These are phyloP conservation scores for Elachura formosa DNA, from an alignment of 2,113 vertebrate species.

Conservation along the genomic window DNA sequence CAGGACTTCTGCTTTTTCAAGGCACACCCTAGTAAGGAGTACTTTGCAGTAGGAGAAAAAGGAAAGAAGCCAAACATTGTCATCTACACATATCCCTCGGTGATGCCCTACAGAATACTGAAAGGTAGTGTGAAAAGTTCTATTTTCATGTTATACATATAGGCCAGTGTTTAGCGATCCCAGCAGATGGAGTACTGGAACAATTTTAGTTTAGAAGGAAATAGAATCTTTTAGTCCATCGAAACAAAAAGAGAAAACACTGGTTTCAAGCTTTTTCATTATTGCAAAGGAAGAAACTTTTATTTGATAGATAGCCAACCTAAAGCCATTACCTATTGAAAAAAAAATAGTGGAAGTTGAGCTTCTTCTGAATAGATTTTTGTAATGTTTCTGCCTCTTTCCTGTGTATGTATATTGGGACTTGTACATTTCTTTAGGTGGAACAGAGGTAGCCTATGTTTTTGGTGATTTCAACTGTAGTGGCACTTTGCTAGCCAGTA, in stretches of 20 bases:
- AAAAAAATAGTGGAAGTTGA: background rate
- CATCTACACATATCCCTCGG: constrained; percentile 86
- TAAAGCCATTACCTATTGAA: background rate
- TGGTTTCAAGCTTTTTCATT: background rate
- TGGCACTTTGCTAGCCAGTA: constrained; percentile 83
- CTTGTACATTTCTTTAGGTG: constrained; percentile 70
- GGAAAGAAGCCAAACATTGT: constrained; percentile 82
- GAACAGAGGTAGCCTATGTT: constrained; percentile 78
- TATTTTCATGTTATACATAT: background rate
- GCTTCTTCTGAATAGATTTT: background rate
- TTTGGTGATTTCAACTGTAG: constrained; percentile 81
- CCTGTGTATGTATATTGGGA: background rate
- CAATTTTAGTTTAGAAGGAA: background rate
- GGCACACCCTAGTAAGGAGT: constrained; percentile 79
- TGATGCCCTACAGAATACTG: constrained; percentile 81
- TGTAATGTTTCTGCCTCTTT: background rate
- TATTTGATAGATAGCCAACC: background rate
- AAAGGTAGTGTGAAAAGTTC: constrained; percentile 71
- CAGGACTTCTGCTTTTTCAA: constrained; percentile 61
- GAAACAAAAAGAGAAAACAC: background rate
- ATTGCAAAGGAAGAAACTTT: background rate
- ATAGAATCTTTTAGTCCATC: background rate
- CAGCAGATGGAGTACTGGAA: background rate
- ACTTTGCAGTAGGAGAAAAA: constrained; percentile 88
- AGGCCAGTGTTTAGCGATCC: background rate